These are phyloP conservation scores for Pyrgilauda ruficollis DNA, from an alignment of 2,113 vertebrate species.

Conservation along the genomic window DNA sequence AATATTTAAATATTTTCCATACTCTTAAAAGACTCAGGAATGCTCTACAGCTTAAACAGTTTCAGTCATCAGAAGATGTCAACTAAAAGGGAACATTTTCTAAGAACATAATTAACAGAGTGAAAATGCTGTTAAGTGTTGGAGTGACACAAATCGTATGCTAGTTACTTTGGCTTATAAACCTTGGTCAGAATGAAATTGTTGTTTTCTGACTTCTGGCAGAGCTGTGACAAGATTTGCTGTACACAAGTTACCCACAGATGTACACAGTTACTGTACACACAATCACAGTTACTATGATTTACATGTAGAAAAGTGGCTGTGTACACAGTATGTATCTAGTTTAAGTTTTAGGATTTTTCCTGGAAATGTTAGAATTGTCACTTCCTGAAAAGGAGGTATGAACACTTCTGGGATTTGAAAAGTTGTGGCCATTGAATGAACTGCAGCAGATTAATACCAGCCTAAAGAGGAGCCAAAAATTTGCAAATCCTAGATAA, in stretches of 20 bases:
- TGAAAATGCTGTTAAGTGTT: background rate
- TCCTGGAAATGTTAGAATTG: background rate
- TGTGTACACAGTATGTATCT: rapidly evolving
- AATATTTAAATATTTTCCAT: background rate
- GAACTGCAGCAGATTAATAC: background rate
- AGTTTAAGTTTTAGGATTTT: background rate
- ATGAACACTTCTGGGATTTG: background rate
- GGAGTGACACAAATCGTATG: background rate
- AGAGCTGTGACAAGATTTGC: background rate
- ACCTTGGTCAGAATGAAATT: background rate
- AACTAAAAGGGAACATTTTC: background rate
- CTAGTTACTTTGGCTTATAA: background rate
- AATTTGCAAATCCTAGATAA: background rate
- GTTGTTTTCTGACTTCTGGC: background rate
- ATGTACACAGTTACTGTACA: background rate
- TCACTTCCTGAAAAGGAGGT: background rate
- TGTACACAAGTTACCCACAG: background rate
- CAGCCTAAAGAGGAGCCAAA: background rate
- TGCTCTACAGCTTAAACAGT: background rate
- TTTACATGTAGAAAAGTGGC: background rate
- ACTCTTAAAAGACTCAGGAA: background rate
- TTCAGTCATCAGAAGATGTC: background rate
- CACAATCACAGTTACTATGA: background rate
- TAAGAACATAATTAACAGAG: background rate
- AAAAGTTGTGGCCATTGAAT: background rate